These are phyloP conservation scores for Alauda arvensis DNA, from an alignment of 2,797 vertebrate genomes.

Conservation along the genomic window DNA sequence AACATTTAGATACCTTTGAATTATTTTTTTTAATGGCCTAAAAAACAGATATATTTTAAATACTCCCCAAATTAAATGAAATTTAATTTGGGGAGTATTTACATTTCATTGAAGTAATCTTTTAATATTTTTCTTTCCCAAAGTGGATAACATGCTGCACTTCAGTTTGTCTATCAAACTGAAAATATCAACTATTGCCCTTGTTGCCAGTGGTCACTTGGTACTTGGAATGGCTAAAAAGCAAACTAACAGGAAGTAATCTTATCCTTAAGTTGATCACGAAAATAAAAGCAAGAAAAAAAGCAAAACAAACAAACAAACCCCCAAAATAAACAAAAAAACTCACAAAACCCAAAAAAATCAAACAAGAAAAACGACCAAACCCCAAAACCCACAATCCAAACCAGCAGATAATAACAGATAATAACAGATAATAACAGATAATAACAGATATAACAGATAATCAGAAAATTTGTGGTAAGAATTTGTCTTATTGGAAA, in stretches of 20 bases:
- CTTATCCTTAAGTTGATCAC: not conserved
- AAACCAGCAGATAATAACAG: too few relatives aligned
- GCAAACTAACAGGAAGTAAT: not conserved
- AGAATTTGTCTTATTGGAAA: not conserved
- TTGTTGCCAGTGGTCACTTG: not conserved
- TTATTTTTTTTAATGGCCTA: not conserved
- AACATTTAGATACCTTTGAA: not conserved
- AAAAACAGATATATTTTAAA: not conserved
- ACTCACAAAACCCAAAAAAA: too few relatives aligned
- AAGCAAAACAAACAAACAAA: not conserved
- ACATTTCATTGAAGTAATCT: not conserved
- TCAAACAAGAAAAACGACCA: not conserved
- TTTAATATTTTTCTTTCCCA: not conserved
- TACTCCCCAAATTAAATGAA: not conserved
- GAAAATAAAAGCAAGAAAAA: not conserved
- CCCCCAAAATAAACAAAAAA: not conserved
- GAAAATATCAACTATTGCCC: not conserved
- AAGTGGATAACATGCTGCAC: not conserved
- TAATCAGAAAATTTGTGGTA: not conserved
- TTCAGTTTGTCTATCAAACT: not conserved
- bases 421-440: too few relatives aligned
- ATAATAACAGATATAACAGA: too few relatives aligned
- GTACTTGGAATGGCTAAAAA: not conserved
- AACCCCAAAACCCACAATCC: fast-evolving
- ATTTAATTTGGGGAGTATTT: too few relatives aligned